Percentiles rank a stretch among this genome's conserved stretches.
Evolutionary conservation across 2,888 invertebrate species (phyloP).

Genomic region (Trichogramma evanescens): DNA sequence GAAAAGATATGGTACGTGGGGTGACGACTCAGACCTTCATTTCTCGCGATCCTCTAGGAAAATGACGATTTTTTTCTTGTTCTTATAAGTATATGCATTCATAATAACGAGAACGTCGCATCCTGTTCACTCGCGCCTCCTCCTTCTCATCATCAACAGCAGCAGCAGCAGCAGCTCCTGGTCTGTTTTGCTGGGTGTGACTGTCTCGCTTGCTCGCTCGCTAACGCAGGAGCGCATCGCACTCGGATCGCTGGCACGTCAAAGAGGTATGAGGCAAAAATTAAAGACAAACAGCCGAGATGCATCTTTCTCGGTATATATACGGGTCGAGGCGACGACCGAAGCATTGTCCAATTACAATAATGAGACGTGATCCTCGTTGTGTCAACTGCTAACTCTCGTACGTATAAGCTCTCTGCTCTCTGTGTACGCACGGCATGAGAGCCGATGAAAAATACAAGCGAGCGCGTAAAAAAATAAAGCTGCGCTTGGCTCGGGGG

Average conservation of each 20-base stretch:
- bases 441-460: background rate
- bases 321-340: constrained; percentile 16
- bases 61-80: constrained; percentile 14
- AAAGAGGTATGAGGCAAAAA: constrained; percentile 17
- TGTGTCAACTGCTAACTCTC: constrained; percentile 15
- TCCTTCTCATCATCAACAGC: background rate
- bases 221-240: constrained; percentile 11
- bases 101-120: constrained; percentile 24
- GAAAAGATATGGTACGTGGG: constrained; percentile 13
- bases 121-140: constrained; percentile 6
- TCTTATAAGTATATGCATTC: background rate
- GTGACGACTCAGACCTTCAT: constrained; percentile 4
- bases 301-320: background rate
- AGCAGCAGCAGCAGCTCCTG: constrained; percentile 1
- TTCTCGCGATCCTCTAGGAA: constrained; percentile 7
- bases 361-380: constrained; percentile 34
- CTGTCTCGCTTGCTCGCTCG: background rate
- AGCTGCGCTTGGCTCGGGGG: background rate
- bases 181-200: constrained; percentile 1
- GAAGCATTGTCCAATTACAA: constrained; percentile 37
- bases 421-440: constrained; percentile 34
- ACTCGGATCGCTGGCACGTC: background rate
- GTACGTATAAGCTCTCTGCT: background rate
- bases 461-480: background rate
- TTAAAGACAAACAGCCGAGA: constrained; percentile 23